Evolutionary conservation across 2,797 vertebrate genomes (phyloP).

Genomic region (Sternotherus odoratus): DNA sequence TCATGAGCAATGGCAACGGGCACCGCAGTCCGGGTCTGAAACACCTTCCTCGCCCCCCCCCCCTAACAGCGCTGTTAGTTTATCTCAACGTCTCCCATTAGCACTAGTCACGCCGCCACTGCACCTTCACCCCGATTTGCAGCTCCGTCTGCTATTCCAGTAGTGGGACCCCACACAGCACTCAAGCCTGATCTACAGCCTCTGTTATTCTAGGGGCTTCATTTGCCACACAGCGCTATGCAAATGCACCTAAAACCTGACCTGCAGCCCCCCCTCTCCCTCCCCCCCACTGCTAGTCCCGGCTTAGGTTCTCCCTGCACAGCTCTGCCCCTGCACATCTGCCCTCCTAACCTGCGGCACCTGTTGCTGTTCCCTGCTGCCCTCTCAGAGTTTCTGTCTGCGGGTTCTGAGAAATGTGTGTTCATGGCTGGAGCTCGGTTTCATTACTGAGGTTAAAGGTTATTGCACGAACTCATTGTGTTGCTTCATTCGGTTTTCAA

Average conservation of each 20-base stretch:
- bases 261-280: too few species aligned
- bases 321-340: not conserved
- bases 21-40: not conserved
- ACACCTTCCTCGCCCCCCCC: not conserved
- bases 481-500: not conserved
- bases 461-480: not conserved
- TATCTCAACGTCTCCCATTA: not conserved
- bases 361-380: not conserved
- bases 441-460: not conserved
- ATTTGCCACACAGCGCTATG: accelerated
- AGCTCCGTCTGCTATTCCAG: accelerated
- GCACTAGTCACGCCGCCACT: not conserved
- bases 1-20: not conserved
- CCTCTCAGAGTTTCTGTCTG: not conserved
- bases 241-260: not conserved
- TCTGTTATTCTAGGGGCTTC: not conserved
- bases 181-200: not conserved
- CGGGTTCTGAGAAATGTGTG: accelerated
- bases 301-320: too few species aligned
- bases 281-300: too few species aligned
- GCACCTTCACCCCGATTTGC: not conserved
- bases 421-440: not conserved
- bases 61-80: too few species aligned
- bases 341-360: not conserved
- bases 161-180: accelerated